Conservation (phyloP, 2,113 vertebrate genomes). For the Euleptes europaea region DNA sequence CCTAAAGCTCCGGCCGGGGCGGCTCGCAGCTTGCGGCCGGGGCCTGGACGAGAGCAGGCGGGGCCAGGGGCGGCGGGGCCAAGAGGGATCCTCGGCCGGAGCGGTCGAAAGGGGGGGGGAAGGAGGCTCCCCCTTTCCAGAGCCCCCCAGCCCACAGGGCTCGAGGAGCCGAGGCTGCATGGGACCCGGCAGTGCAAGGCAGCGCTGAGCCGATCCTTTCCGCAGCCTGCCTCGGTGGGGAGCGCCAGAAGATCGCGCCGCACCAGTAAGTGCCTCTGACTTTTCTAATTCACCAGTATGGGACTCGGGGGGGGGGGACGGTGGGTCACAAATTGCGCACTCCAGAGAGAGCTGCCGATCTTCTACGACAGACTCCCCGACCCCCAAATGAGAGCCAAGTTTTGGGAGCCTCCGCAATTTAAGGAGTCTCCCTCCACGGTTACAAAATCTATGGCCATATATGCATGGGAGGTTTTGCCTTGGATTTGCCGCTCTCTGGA, state of each 20-base stretch:
- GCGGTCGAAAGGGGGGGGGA: background rate
- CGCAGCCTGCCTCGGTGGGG: background rate
- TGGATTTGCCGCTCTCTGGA: too few species aligned
- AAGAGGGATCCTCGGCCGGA: background rate
- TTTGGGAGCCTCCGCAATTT: background rate
- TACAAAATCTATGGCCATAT: background rate
- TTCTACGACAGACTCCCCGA: background rate
- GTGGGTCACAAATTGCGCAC: too few species aligned
- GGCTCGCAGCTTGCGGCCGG: conserved; percentile 60
- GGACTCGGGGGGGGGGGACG: background rate
- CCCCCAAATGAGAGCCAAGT: background rate
- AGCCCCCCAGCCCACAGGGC: background rate
- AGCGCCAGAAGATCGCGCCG: background rate
- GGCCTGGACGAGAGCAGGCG: conserved; percentile 44
- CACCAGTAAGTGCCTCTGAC: background rate
- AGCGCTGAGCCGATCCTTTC: conserved; percentile 15
- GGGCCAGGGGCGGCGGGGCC: conserved; percentile 23
- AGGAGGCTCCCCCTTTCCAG: background rate
- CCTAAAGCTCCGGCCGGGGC: conserved; percentile 60
- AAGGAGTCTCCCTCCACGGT: background rate
- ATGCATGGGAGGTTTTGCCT: too few species aligned
- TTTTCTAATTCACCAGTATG: background rate
- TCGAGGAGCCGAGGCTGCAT: background rate
- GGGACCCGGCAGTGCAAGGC: background rate
- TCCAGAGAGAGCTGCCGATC: background rate